Conservation (phyloP, 2,888 invertebrate genomes). For the Yponomeuta cagnagella region DNA sequence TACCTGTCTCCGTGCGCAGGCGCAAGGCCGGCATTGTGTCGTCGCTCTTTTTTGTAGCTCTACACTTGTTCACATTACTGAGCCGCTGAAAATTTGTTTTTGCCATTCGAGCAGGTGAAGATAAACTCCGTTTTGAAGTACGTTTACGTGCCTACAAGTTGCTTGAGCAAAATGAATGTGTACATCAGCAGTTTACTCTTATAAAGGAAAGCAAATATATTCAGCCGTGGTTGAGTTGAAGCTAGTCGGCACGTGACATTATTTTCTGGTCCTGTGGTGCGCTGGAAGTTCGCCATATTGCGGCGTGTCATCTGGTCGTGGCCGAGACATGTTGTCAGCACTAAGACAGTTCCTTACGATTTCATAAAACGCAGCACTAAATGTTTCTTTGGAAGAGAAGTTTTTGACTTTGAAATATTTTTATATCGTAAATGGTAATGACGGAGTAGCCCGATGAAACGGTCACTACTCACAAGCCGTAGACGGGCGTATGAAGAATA, state of each 20-base stretch:
- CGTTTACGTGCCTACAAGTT: neutral
- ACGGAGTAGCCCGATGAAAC: neutral
- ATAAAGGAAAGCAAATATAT: neutral
- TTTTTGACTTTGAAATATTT: neutral
- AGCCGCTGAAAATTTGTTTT: constrained; percentile 3
- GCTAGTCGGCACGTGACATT: constrained; percentile 29
- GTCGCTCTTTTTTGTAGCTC: neutral
- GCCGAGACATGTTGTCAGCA: constrained; percentile 33
- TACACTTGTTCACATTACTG: neutral
- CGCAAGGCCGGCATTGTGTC: constrained; percentile 37
- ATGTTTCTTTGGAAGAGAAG: neutral
- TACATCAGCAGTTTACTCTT: neutral
- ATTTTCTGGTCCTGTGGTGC: constrained; percentile 33
- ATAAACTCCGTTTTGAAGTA: neutral
- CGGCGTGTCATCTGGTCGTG: constrained; percentile 41
- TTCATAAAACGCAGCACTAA: constrained; percentile 3
- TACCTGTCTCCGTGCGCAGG: constrained; percentile 50
- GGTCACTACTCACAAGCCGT: constrained; percentile 1
- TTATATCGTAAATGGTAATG: neutral
- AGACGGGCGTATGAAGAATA: constrained; percentile 31
- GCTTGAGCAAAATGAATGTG: neutral
- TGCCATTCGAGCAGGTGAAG: neutral
- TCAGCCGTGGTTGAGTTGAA: neutral
- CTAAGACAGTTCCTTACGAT: constrained; percentile 15
- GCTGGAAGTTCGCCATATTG: constrained; percentile 45